Percentiles rank a stretch among this genome's conserved stretches.
phyloP scores from a whole-genome alignment of 2,113 vertebrate genomes.

The Aplodontia rufa region DNA sequence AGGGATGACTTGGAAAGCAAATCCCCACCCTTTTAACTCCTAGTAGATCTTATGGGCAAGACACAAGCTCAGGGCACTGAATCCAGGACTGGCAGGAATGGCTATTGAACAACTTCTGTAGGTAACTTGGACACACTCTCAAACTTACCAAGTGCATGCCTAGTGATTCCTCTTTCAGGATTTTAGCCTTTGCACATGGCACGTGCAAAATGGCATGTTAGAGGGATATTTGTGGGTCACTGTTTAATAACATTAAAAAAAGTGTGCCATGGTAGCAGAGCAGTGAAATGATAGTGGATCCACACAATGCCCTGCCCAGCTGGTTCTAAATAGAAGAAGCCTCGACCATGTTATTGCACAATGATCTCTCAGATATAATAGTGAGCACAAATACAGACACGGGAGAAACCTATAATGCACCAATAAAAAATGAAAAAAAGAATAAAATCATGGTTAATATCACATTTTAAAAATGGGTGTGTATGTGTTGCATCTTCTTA shows the following conservation, averaged over 20 bases:
- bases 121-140: neutral
- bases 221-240: neutral
- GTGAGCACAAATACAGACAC: too few species aligned
- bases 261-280: neutral
- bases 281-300: neutral
- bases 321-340: neutral
- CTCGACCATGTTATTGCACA: neutral
- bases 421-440: too few species aligned
- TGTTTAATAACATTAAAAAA: neutral
- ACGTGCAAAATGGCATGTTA: neutral
- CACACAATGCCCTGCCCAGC: neutral
- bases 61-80: neutral
- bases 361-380: neutral
- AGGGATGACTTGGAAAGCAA: neutral
- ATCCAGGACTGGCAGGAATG: too few species aligned
- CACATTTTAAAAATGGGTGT: too few species aligned
- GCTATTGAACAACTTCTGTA: neutral
- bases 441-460: too few species aligned
- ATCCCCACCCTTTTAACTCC: neutral
- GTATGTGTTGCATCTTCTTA: neutral
- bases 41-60: neutral
- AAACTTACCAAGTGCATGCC: neutral
- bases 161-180: neutral
- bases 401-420: too few species aligned
- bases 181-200: neutral